Evolutionary conservation across 2,113 vertebrate species (phyloP).

Genomic region (Pachyramphus minor): DNA sequence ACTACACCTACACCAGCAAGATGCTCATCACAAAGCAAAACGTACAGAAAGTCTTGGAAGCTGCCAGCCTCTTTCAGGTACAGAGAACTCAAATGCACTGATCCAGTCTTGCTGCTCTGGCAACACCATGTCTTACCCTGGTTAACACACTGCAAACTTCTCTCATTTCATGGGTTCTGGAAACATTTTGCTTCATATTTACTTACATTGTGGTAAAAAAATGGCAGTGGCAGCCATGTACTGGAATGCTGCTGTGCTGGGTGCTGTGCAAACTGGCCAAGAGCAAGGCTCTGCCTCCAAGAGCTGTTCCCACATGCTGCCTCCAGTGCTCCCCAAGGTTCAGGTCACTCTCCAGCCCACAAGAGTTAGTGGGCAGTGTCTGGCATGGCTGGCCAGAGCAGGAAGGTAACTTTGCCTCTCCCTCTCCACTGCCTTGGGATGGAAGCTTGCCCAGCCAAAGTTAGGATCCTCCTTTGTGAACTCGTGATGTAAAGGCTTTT

Average conservation of each 20-base stretch:
- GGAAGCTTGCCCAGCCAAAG: not conserved
- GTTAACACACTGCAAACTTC: not conserved
- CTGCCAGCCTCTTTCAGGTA: slow-evolving; percentile 95
- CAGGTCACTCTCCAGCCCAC: not conserved
- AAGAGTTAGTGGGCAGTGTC: not conserved
- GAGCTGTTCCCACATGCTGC: not conserved
- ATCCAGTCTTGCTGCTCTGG: not conserved
- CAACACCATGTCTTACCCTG: not conserved
- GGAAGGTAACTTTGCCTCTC: not conserved
- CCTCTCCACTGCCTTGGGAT: not conserved
- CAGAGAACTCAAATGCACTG: not conserved
- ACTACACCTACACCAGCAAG: slow-evolving; percentile 94
- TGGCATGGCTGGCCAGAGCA: not conserved
- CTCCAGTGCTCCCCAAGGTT: not conserved
- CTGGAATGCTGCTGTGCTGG: not conserved
- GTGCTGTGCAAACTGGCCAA: not conserved
- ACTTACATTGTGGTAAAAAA: not conserved
- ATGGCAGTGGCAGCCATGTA: not conserved
- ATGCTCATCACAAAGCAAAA: slow-evolving; percentile 89
- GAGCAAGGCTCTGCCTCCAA: not conserved
- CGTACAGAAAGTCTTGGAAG: slow-evolving; percentile 90
- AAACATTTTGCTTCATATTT: not conserved
- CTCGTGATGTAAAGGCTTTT: not conserved
- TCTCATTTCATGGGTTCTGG: not conserved
- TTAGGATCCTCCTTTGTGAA: not conserved